These are phyloP conservation scores for Coluber constrictor DNA, from an alignment of 2,797 vertebrate species.

Conservation along the genomic window DNA sequence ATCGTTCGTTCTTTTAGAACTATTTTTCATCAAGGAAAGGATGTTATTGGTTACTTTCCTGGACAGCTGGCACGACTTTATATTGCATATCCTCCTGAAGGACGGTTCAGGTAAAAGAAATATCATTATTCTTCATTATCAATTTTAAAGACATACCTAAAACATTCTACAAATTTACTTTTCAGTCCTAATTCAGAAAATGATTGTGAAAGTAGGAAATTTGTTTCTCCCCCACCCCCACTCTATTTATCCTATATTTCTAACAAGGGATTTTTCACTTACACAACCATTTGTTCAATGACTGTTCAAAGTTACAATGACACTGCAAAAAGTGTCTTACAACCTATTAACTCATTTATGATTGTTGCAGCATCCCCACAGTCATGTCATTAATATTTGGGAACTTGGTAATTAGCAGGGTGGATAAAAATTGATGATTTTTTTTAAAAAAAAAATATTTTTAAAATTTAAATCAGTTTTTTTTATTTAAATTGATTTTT, in stretches of 20 bases:
- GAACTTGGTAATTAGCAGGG: not conserved
- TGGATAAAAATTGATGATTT: too few species aligned
- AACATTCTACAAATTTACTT: not conserved
- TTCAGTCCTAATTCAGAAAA: not conserved
- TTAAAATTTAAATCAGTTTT: too few species aligned
- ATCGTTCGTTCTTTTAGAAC: constrained; percentile 20
- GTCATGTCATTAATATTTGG: not conserved
- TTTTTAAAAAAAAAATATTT: too few species aligned
- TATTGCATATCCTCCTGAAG: not conserved
- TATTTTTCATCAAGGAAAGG: constrained; percentile 47
- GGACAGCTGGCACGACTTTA: constrained; percentile 50
- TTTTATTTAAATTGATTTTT: too few species aligned
- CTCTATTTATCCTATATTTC: not conserved
- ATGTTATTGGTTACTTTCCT: constrained; percentile 29
- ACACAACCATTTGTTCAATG: not conserved
- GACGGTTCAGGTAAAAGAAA: constrained; percentile 35
- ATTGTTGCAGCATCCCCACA: not conserved
- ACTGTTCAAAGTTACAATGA: not conserved
- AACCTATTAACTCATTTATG: not conserved
- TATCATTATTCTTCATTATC: not conserved
- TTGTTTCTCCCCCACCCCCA: too few species aligned
- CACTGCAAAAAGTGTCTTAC: not conserved
- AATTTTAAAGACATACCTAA: not conserved
- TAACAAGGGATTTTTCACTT: not conserved
- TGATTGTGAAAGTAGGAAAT: not conserved